These are phyloP conservation scores for Triplophysa rosa DNA, from an alignment of 2,113 vertebrate species.

Conservation along the genomic window DNA sequence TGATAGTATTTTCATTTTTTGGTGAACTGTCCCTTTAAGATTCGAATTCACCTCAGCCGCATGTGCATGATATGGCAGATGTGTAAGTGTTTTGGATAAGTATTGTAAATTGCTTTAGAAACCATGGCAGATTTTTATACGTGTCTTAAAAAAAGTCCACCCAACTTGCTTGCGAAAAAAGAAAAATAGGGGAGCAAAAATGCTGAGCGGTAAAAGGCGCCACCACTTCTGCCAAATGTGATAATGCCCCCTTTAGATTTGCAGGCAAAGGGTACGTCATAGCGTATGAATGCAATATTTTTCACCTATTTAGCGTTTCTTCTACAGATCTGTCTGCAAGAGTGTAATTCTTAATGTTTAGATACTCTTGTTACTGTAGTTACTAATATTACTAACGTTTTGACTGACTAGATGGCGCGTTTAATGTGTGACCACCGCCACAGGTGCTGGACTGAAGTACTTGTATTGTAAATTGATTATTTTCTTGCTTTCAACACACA, in stretches of 20 bases:
- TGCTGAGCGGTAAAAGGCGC: not conserved
- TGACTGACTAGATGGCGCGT: constrained; percentile 57
- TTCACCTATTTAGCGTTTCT: constrained; percentile 53
- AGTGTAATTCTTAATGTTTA: constrained; percentile 53
- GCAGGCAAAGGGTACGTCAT: constrained; percentile 49
- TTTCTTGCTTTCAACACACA: constrained; percentile 1
- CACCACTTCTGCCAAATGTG: constrained; percentile 27
- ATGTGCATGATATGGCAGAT: constrained; percentile 39
- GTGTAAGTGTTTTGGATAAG: constrained; percentile 41
- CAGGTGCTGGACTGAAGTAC: constrained; percentile 56
- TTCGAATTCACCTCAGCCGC: constrained; percentile 18
- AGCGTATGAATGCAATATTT: constrained; percentile 57
- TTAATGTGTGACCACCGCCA: constrained; percentile 58
- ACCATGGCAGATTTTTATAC: constrained; percentile 15
- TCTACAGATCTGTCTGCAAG: constrained; percentile 58
- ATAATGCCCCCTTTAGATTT: constrained; percentile 40
- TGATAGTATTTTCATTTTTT: too few relatives aligned
- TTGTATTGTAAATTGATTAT: not conserved
- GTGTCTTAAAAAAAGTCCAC: constrained; percentile 16
- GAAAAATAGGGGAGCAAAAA: constrained; percentile 20
- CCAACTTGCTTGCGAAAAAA: constrained; percentile 8
- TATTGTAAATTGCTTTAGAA: constrained; percentile 35
- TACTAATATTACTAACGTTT: constrained; percentile 61
- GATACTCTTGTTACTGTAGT: constrained; percentile 49
- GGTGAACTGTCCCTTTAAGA: not conserved